phyloP scores from a whole-genome alignment of 2,888 invertebrate genomes.

The Willowsia nigromaculata region DNA sequence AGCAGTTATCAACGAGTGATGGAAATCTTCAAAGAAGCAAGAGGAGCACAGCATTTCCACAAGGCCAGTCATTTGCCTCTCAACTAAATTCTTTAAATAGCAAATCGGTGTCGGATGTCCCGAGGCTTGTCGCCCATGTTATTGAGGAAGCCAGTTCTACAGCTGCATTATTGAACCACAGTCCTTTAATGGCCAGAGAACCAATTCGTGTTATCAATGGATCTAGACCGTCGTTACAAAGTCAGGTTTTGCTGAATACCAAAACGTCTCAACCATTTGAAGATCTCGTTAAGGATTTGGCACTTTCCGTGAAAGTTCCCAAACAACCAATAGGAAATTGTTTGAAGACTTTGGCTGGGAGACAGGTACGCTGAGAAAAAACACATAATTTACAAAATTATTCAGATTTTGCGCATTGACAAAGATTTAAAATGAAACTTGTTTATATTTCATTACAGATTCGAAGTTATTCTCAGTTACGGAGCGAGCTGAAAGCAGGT shows the following conservation, averaged over 20 bases:
- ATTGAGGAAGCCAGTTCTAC: slow-evolving; percentile 60
- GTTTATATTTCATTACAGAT: slow-evolving; percentile 85
- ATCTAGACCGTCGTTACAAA: slow-evolving; percentile 94
- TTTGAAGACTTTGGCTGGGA: slow-evolving; percentile 95
- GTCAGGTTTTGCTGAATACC: slow-evolving; percentile 93
- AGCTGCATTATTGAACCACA: slow-evolving; percentile 81
- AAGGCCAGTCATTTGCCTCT: background rate
- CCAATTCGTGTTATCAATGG: slow-evolving; percentile 96
- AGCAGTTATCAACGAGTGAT: slow-evolving; percentile 57
- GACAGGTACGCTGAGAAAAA: slow-evolving; percentile 85
- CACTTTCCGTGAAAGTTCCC: slow-evolving; percentile 86
- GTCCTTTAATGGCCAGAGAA: slow-evolving; percentile 86
- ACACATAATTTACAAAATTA: background rate
- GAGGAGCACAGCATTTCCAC: background rate
- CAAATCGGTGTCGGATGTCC: slow-evolving; percentile 66
- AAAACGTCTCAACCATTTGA: slow-evolving; percentile 96
- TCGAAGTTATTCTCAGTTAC: slow-evolving; percentile 94
- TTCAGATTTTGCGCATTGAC: background rate
- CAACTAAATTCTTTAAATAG: slow-evolving; percentile 52
- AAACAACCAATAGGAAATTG: slow-evolving; percentile 93
- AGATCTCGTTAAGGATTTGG: slow-evolving; percentile 95
- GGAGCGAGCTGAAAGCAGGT: slow-evolving; percentile 85
- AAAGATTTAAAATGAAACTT: background rate
- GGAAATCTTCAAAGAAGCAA: slow-evolving; percentile 36
- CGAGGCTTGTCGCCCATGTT: slow-evolving; percentile 71